These are phyloP conservation scores for Orthosia incerta DNA, from an alignment of 2,888 invertebrate species.

Conservation along the genomic window DNA sequence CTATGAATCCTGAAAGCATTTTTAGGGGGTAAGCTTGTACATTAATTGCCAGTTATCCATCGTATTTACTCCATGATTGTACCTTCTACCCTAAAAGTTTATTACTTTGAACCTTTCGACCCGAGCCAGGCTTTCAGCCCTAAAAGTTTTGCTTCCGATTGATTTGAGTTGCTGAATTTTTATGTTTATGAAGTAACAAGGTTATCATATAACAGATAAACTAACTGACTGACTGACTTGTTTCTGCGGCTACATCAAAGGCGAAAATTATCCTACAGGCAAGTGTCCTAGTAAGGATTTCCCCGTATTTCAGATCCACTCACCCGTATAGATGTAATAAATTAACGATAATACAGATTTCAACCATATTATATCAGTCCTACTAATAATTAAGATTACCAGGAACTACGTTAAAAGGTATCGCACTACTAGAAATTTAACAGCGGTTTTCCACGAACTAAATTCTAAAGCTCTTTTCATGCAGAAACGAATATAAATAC, in stretches of 20 bases:
- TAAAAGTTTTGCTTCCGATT: constrained; percentile 12
- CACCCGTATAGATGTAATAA: too few species aligned
- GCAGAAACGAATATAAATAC: not conserved
- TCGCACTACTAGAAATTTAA: not conserved
- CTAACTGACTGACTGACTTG: too few species aligned
- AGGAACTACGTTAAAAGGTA: too few species aligned
- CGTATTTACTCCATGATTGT: constrained; percentile 7
- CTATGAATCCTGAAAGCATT: constrained; percentile 15
- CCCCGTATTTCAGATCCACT: too few species aligned
- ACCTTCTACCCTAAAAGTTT: constrained; percentile 24
- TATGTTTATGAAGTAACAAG: not conserved
- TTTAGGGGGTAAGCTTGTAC: not conserved
- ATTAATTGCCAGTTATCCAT: constrained; percentile 22
- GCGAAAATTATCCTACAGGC: too few species aligned
- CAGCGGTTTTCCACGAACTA: too few species aligned
- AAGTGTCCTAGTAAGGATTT: too few species aligned
- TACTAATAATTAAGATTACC: too few species aligned
- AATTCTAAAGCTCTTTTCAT: not conserved
- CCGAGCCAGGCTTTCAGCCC: constrained; percentile 3
- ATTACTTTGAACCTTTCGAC: constrained; percentile 21
- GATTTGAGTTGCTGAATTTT: constrained; percentile 14
- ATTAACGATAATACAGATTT: too few species aligned
- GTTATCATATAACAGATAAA: not conserved
- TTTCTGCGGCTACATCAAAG: too few species aligned
- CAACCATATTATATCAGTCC: too few species aligned